Base-by-base conservation (phyloP, 2,888 invertebrate genomes). In the Nymphalis polychloros region DNA sequence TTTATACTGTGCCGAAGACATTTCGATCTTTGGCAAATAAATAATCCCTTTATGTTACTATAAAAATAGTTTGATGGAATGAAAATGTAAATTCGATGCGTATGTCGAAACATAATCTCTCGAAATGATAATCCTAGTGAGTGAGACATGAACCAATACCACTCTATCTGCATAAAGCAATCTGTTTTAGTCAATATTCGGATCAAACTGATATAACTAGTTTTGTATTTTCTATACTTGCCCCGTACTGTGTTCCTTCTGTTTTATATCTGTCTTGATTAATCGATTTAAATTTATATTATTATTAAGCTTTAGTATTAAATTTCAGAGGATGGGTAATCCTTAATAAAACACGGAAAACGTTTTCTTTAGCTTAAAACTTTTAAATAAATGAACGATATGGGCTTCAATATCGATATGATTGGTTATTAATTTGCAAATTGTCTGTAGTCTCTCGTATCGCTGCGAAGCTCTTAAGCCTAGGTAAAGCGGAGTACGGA, bases 381-480 rank as follows among this genome's bases (percentile, higher is more conserved):
- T 64, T 48, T 48, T 48, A 64, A 57, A 57, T 31, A 47, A 57
- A 48, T 31, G 8, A 49, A 8, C 17, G 31, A 55, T 20, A 19
- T 46, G 20, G 60, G n/a, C n/a, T 60, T 48, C 48, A 67, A 63
- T 64, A 66, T 74, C 66, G 78, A 73, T 74, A 75, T 79, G 80
- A 85, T 83, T 78, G 84, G 83, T 86, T 88, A 88, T 89, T 89
- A 89, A 89, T 90, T 89, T 86, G 80, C 81, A 80, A 87, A 88
- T 83, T 81, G 83, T 82, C 81, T 79, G 80, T 81, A 79, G 81
- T 80, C 79, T 74, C 72, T 52, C 76, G 74, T 71, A 72, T 79
- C 76, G 75, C 74, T 81, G 73, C 75, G 81, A 79, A 85, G 84
- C 87, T 81, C 84, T 84, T 89, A 88, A 89, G 89, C 87, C 81